Evolutionary conservation across 2,113 vertebrate genomes (phyloP), one percentile per base, ranked within the genome.

Genomic region (Orycteropus afer): DNA sequence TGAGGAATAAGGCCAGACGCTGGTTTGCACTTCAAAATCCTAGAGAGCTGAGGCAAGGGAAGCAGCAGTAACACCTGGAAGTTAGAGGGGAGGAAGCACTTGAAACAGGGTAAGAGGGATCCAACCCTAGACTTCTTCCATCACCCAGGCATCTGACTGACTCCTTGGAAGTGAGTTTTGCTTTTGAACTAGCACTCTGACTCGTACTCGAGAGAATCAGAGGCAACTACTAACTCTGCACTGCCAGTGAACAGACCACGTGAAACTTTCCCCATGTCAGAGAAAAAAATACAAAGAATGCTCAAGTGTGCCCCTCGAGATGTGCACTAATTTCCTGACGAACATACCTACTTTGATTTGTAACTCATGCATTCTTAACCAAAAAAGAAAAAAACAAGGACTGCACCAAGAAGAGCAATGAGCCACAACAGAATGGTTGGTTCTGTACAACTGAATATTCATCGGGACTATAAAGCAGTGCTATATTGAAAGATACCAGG

Each of bases 361-460:
- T 93, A 90, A 73, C 17, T 74, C 49, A 53, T 82, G 37, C 47
- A 73, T 94, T 67, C 51, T 84, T 45, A 86, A 73, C 59, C 29
- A 29, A 77, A 32, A 84, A 11, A 59, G 61, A 51, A n/a, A 76
- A 69, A 17, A 47, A 37, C 20, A 73, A 74, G 45, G 23, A 71
- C 79, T 85, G 34, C 5, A 73, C 32, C 8, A 40, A 84, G 74
- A 76, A 71, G 51, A 89, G 61, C 49, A 96, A 65, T 34, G 12
- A 71, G 77, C 45, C 80, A 71, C 22, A 53, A 84, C 18, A 88
- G 45, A 78, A 25, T 59, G n/a, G n/a, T n/a, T n/a, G n/a, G 27
- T 90, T 84, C 47, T 81, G 4, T 73, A 80, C 84, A 85, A 89
- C 73, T 85, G 96, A 91, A 80, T 93, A 80, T 53, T 77, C 32